Evolutionary conservation across 1,140 invertebrate species (phyloP), one percentile per base, ranked within the genome.

Genomic region (Trachymyrmex septentrionalis): DNA sequence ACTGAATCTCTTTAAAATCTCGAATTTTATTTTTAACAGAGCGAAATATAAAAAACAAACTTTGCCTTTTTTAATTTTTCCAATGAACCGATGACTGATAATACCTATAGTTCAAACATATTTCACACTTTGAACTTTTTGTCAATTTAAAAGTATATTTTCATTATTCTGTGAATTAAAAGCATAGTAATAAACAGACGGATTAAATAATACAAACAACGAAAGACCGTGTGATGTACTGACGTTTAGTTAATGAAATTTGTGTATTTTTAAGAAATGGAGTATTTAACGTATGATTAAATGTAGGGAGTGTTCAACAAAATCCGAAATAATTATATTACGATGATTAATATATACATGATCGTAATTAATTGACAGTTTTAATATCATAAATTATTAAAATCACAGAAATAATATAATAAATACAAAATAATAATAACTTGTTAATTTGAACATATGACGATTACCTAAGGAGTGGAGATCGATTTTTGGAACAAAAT

Each of bases 211-310:
- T 38, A 7, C 1, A 44, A 38, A 24, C n/a, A 67, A 48, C n/a
- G n/a, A 16, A 48, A 67, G 14, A 7, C 24, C 2, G n/a, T n/a
- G 53, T 38, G 7, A 44, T 44, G 16, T 38, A 21, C 7, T 67
- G 38, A 67, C 38, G 48, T 48, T 67, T 67, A 67, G 7, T 38
- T 67, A 67, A 67, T 24, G n/a, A 66, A 27, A 21, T 44, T 67
- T 44, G 38, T 69, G 4, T 2, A 67, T 44, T 44, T 24, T 21
- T 67, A 2, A 6, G n/a, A 69, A n/a, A 69, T 24, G 34, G 3
- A n/a, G 14, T 3, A 2, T 9, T 66, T 44, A 48, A 48, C 12
- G 19, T 50, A 21, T 2, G 5, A 67, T 48, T 69, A 48, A 10
- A 69, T 69, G 24, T 12, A 21, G n/a, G 7, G 9, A 69, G 5